Evolutionary conservation across 2,797 vertebrate species (phyloP), one percentile per base, ranked within the genome.

Genomic region (Tokudaia tokunoshimensis): DNA sequence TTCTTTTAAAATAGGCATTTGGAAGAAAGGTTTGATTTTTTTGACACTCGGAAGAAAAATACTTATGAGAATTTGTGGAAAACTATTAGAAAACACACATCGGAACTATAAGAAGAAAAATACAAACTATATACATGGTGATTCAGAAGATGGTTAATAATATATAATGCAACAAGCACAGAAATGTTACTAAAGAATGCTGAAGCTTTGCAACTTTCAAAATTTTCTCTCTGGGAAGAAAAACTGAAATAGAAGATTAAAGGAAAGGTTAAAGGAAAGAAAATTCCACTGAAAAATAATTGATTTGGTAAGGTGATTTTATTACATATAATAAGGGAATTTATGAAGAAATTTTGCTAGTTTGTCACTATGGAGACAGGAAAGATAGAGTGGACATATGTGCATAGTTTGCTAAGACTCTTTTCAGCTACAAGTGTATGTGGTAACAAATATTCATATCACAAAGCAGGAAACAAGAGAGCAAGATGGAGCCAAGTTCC

Each of bases 41-140:
- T 86, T 94, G 50, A 78, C 44, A 89, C 6, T 70, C 19, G n/a
- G n/a, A 86, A 78, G 31, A n/a, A 85, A 95, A 80, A 76, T 81
- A 47, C 50, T 29, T 83, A 41, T 0, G 17, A 59, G n/a, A 57
- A 55, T 24, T 29, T 87, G 15, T 6, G 24, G 9, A 63, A n/a
- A 22, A 65, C 61, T 74, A 3, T 63, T 65, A 88, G 31, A 50
- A 87, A 29, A 44, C n/a, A 24, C 10, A 72, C n/a, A 44, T 63
- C 31, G n/a, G 41, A 24, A 79, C 24, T 20, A 83, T 70, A 94
- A 92, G 22, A 63, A 17, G 76, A 87, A 82, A 94, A 83, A 31
- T 37, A 70, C 11, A 26, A n/a, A 70, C 76, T 61, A 15, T 29
- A 67, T n/a, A 72, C 41, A 37, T 3, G n/a, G 2, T 61, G 14